Evolutionary conservation across 2,797 vertebrate genomes (phyloP).

Genomic region (Microhierax caerulescens): DNA sequence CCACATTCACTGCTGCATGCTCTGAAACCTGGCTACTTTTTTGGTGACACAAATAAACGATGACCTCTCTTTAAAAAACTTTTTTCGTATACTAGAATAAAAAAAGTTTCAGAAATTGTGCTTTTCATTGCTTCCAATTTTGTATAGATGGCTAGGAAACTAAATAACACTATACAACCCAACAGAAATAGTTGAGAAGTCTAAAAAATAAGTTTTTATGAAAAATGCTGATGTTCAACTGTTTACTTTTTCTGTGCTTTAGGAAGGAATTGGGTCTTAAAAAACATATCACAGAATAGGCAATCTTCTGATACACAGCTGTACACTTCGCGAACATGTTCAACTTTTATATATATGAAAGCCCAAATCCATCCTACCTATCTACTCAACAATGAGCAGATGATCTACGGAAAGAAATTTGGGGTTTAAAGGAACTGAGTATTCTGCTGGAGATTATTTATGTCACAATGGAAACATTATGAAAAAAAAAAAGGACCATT

Average conservation of each 20-base stretch:
- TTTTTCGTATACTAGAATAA: background rate
- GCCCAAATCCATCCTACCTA: background rate
- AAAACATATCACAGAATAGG: background rate
- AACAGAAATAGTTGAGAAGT: background rate
- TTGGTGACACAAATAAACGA: background rate
- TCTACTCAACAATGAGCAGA: background rate
- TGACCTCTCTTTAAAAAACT: background rate
- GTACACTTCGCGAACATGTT: background rate
- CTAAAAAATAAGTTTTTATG: background rate
- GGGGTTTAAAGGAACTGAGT: background rate
- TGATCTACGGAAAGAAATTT: background rate
- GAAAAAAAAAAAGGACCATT: background rate
- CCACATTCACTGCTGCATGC: background rate
- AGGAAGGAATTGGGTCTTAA: background rate
- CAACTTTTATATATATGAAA: background rate
- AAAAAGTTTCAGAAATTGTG: background rate
- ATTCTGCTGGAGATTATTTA: background rate
- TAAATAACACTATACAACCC: background rate
- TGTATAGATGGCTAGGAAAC: background rate
- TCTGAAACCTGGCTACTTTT: slow-evolving; percentile 10
- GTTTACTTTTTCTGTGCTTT: background rate
- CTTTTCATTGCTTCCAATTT: background rate
- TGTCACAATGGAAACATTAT: background rate
- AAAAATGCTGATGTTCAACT: background rate
- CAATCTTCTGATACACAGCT: background rate